These are phyloP conservation scores for Ibycter americanus DNA, from an alignment of 2,797 vertebrate species.

Conservation along the genomic window DNA sequence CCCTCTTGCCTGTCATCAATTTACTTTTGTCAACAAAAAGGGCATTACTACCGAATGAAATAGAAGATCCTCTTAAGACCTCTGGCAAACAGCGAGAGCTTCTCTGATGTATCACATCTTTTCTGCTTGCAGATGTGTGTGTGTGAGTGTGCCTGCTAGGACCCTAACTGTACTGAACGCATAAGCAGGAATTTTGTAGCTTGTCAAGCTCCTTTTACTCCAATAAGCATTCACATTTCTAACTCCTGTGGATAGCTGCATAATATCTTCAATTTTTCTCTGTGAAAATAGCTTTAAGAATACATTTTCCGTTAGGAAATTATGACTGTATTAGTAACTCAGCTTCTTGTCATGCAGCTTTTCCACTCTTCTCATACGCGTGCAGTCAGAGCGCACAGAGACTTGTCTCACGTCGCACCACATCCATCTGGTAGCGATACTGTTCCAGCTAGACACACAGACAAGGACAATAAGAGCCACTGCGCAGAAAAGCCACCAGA, in stretches of 20 bases:
- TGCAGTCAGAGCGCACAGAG: rapidly evolving
- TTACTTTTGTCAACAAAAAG: conserved; percentile 94
- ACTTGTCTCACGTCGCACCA: not conserved
- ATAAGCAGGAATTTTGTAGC: not conserved
- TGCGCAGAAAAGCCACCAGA: not conserved
- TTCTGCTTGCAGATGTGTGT: not conserved
- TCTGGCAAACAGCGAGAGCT: conserved; percentile 72
- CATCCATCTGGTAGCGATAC: not conserved
- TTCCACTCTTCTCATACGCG: not conserved
- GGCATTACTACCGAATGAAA: conserved; percentile 83
- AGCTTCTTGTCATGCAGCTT: not conserved
- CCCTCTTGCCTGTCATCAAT: conserved; percentile 86
- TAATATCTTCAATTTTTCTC: not conserved
- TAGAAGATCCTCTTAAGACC: conserved; percentile 78
- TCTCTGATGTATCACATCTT: not conserved
- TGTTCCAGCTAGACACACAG: not conserved
- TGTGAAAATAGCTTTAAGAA: not conserved
- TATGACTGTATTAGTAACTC: not conserved
- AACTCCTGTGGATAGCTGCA: not conserved
- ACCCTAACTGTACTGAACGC: not conserved
- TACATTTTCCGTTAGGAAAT: not conserved
- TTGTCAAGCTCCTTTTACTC: not conserved
- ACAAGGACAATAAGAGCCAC: not conserved
- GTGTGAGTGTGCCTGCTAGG: not conserved
- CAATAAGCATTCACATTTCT: not conserved